Base-by-base conservation (phyloP, 2,113 vertebrate genomes). In the Siphamia tubifer region DNA sequence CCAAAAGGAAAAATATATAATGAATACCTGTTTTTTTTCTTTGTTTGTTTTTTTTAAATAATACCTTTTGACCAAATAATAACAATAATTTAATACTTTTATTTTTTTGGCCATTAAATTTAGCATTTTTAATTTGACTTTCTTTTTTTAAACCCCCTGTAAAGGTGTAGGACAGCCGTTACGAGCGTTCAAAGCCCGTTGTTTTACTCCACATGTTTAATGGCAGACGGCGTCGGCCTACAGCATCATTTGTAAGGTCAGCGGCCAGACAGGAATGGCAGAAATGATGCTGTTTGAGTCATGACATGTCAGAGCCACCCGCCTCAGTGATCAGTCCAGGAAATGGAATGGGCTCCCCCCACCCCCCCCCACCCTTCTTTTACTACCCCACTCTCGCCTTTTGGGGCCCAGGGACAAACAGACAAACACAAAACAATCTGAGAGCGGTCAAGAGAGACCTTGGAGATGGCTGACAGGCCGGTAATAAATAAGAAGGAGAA, bases 251-350 rank as follows among this genome's bases (percentile, higher is more conserved):
- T 86, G 90, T 91, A 90, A 89, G 89, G 82, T 86, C 85, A 81
- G 86, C 65, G 64, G 72, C 79, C 27, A 85, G 91, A 89, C 91
- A 85, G 88, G 58, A 81, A 75, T 71, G 87, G 88, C 89, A 89
- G 90, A 91, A 91, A 92, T 86, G 89, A 91, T 90, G 90, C 90
- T 25, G 81, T 85, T 90, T 93, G 91, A 93, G 82, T 93, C 92
- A 92, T 90, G 89, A 83, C 87, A 81, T 92, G 91, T 87, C 90
- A 92, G 70, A 78, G 83, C 71, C 65, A 56, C 79, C 84, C 68
- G 88, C 91, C 60, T 77, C 82, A 79, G 90, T 82, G 83, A 93
- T 93, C 90, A 89, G 86, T 92, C 87, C 89, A 88, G 79, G 84
- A 90, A 91, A 91, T 91, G 79, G 89, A 93, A 91, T 82, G 76